Evolutionary conservation across 2,888 invertebrate genomes (phyloP).

Genomic region (Rhodophaea formosa): DNA sequence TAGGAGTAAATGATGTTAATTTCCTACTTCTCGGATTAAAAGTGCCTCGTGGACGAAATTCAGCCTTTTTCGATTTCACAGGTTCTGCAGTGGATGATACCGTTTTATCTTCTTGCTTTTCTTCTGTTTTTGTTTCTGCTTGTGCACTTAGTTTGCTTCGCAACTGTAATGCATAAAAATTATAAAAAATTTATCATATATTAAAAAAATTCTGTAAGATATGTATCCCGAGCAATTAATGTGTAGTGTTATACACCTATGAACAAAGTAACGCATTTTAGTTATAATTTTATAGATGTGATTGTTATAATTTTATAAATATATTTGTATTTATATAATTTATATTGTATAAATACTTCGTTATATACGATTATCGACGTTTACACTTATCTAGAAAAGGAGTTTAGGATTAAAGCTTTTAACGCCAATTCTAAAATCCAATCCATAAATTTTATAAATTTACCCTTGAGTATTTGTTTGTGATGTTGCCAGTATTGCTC

Average conservation of each 20-base stretch:
- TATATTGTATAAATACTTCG: too few relatives aligned
- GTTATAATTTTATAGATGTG: too few relatives aligned
- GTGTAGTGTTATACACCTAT: too few relatives aligned
- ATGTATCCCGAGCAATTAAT: too few relatives aligned
- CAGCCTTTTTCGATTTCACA: slow-evolving; percentile 42
- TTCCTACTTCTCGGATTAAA: slow-evolving; percentile 56
- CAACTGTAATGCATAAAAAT: slow-evolving; percentile 55
- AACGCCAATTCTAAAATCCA: background rate
- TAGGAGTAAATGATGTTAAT: slow-evolving; percentile 43
- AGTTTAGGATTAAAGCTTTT: too few relatives aligned
- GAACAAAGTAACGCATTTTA: too few relatives aligned
- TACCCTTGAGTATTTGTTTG: slow-evolving; percentile 72
- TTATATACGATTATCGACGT: too few relatives aligned
- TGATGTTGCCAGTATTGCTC: slow-evolving; percentile 57
- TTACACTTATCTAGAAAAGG: too few relatives aligned
- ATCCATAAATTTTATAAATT: slow-evolving; percentile 24
- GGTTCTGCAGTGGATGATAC: slow-evolving; percentile 35
- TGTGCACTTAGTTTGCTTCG: slow-evolving; percentile 52
- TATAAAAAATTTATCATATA: too few relatives aligned
- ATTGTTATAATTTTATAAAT: too few relatives aligned
- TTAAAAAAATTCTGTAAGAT: too few relatives aligned
- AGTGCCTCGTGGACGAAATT: slow-evolving; percentile 54
- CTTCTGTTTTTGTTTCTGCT: slow-evolving; percentile 40
- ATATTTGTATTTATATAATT: too few relatives aligned
- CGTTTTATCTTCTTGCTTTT: slow-evolving; percentile 36